A percentile compares a stretch with the other conserved stretches of the same genome.
Evolutionary conservation across 2,888 invertebrate species (phyloP).

Genomic region (Troides aeacus): DNA sequence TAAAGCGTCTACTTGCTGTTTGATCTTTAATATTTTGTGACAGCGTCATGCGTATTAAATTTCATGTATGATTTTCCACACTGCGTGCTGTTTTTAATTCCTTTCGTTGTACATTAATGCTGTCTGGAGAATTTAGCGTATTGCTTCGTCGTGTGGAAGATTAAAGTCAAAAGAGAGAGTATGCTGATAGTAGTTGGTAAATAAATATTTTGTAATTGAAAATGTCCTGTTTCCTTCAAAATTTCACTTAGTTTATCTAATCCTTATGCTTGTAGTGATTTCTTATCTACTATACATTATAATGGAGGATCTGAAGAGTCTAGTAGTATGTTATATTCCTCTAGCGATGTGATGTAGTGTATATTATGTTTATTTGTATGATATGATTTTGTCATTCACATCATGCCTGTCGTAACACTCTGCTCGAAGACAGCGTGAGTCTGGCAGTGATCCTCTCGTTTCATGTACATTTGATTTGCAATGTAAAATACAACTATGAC

Average conservation of each 20-base stretch:
- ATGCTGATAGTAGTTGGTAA: slow-evolving; percentile 53
- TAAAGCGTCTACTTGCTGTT: slow-evolving; percentile 31
- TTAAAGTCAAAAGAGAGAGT: slow-evolving; percentile 59
- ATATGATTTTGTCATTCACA: slow-evolving; percentile 63
- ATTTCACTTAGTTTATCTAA: slow-evolving; percentile 49
- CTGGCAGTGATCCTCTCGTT: slow-evolving; percentile 64
- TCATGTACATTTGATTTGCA: slow-evolving; percentile 58
- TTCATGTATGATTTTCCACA: slow-evolving; percentile 51
- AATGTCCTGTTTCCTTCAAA: slow-evolving; percentile 67
- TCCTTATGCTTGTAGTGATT: slow-evolving; percentile 69
- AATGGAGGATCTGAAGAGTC: slow-evolving; percentile 66
- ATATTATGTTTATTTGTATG: slow-evolving; percentile 53
- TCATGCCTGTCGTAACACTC: slow-evolving; percentile 57
- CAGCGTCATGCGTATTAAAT: slow-evolving; percentile 55
- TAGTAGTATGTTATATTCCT: slow-evolving; percentile 55
- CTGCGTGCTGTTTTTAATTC: slow-evolving; percentile 39
- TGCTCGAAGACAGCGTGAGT: slow-evolving; percentile 63
- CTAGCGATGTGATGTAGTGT: slow-evolving; percentile 66
- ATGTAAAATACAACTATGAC: slow-evolving; percentile 51
- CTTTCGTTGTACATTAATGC: background rate
- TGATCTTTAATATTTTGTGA: slow-evolving; percentile 56
- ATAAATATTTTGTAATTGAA: slow-evolving; percentile 31
- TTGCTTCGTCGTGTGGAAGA: slow-evolving; percentile 55
- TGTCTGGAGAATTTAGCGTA: background rate
- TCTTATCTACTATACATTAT: slow-evolving; percentile 49